Conservation (phyloP, 2,888 invertebrate species). For the Zaprionus bogoriensis region DNA sequence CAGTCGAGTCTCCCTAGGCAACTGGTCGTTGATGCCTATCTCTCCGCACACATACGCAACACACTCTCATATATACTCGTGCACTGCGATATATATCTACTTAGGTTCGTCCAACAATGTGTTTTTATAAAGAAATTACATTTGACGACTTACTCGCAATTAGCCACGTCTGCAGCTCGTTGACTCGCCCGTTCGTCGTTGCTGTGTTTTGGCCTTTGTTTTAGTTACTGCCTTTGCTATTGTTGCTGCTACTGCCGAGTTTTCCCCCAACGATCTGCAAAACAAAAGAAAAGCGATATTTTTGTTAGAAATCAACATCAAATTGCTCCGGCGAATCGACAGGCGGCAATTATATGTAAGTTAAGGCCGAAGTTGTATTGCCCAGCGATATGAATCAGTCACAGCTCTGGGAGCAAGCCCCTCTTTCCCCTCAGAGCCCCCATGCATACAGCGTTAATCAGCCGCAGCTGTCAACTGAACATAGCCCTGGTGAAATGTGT, state of each 20-base stretch:
- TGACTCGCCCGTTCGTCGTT: constrained; percentile 14
- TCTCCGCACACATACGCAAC: neutral
- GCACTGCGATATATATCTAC: neutral
- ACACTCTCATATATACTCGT: neutral
- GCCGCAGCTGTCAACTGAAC: no score
- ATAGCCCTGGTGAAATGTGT: no score
- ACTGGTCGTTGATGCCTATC: constrained; percentile 19
- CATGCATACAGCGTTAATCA: no score
- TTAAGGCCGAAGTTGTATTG: no score
- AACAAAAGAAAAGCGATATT: constrained; percentile 25
- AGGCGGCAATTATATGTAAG: no score
- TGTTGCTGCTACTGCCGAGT: constrained; percentile 14
- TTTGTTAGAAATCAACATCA: constrained; percentile 1
- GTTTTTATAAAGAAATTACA: constrained; percentile 59
- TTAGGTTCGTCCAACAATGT: constrained; percentile 4
- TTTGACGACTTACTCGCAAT: constrained; percentile 61
- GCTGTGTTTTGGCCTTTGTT: neutral
- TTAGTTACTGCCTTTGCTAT: constrained; percentile 1
- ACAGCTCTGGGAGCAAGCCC: no score
- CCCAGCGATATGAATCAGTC: no score
- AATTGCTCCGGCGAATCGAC: no score
- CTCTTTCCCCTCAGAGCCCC: no score
- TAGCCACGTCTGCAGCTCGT: constrained; percentile 46
- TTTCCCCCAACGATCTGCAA: constrained; percentile 35
- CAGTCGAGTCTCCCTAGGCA: neutral